Base-by-base conservation (phyloP, 2,888 invertebrate genomes). In the Capitulum mitella region DNA sequence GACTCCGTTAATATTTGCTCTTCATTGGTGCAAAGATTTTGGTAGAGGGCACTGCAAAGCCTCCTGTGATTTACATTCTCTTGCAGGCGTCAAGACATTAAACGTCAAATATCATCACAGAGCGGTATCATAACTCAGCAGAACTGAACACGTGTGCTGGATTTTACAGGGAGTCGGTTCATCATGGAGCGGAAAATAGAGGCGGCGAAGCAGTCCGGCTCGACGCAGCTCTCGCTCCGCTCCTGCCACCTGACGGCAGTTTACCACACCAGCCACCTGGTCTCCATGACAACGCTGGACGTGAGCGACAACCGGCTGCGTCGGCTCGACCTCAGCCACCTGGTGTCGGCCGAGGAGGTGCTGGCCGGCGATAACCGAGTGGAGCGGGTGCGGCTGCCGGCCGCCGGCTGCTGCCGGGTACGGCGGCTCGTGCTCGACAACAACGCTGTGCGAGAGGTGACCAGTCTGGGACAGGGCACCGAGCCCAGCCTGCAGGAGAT, bases 231-330 rank as follows among this genome's bases (percentile, higher is more conserved):
- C 37, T n/a, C 6, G 3, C 40, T 74, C 40, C 12, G n/a, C n/a
- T 29, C 26, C 74, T 43, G 40, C 40, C 43, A 26, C 10, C 43
- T 74, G 74, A 74, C 74, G 43, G 16, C 74, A 10, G 3, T 74
- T 3, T 43, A 5, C n/a, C 74, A 74, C 74, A 43, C 74, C n/a
- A 40, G 26, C 40, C 74, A n/a, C n/a, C 40, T 74, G 74, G 43
- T 43, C 3, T n/a, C 74, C 74, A 26, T 74, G 43, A n/a, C 43
- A 26, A 43, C 74, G 43, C 43, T 74, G n/a, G 74, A 74, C 74
- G 74, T 22, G 37, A 37, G 37, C 43, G 14, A 26, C 74, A 74
- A 74, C 29, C 43, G 29, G 43, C 74, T 74, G 74, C 37, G 43
- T 10, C 12, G 22, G 43, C 40, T 43, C n/a, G 74, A 74, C 43